Evolutionary conservation across 2,797 vertebrate species (phyloP).

Genomic region (Moxostoma hubbsi): DNA sequence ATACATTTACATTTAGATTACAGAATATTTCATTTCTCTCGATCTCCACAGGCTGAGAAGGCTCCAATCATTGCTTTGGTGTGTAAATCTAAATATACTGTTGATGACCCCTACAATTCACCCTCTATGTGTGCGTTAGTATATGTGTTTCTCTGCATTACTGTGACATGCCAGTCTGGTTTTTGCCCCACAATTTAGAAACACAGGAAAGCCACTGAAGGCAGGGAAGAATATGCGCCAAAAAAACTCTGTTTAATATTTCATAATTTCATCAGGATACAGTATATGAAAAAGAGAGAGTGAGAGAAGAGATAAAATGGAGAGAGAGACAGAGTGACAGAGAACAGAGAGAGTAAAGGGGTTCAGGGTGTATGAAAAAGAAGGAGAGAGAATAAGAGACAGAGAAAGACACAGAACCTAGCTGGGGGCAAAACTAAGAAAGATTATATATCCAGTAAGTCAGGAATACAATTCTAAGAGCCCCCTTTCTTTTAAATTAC

Average conservation of each 20-base stretch:
- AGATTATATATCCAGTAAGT: slow-evolving; percentile 36
- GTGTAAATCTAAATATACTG: slow-evolving; percentile 38
- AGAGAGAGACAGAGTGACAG: no score
- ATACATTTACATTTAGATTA: slow-evolving; percentile 88
- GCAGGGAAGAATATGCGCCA: slow-evolving; percentile 2
- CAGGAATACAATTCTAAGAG: slow-evolving; percentile 26
- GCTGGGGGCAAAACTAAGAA: slow-evolving; percentile 38
- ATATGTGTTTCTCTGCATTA: not conserved
- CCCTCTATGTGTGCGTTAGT: not conserved
- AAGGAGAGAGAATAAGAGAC: not conserved
- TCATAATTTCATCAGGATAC: slow-evolving; percentile 49
- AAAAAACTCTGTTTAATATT: slow-evolving; percentile 47
- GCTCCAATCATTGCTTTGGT: slow-evolving; percentile 32
- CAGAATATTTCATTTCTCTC: slow-evolving; percentile 81
- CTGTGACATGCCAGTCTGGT: slow-evolving; percentile 11
- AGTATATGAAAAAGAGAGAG: slow-evolving; percentile 40
- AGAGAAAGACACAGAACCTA: slow-evolving; percentile 3
- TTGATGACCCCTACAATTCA: slow-evolving; percentile 1
- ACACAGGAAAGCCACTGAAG: not conserved
- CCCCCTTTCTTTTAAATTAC: slow-evolving; percentile 33
- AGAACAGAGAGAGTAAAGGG: not conserved
- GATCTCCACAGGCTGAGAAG: slow-evolving; percentile 62
- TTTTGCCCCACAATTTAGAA: slow-evolving; percentile 9
- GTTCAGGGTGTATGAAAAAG: not conserved
- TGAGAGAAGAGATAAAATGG: not conserved